phyloP scores from a whole-genome alignment of 2,888 invertebrate species.

The Idaea straminata region DNA sequence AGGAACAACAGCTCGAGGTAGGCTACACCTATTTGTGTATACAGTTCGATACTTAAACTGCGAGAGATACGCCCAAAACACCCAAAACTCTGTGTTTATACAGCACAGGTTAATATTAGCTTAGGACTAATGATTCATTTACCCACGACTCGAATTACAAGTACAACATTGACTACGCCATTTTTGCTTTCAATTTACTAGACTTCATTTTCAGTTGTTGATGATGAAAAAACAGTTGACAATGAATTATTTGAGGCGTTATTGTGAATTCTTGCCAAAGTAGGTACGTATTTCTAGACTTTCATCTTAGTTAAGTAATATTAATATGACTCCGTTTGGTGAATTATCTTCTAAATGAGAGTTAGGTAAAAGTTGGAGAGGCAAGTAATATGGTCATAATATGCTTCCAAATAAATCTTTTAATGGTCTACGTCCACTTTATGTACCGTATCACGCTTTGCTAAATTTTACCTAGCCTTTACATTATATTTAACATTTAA shows the following conservation, averaged over 20 bases:
- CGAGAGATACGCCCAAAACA: slow-evolving; percentile 48
- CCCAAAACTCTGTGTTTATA: slow-evolving; percentile 56
- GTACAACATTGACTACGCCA: slow-evolving; percentile 37
- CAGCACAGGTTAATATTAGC: slow-evolving; percentile 64
- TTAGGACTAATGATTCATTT: slow-evolving; percentile 72
- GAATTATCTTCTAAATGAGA: slow-evolving; percentile 19
- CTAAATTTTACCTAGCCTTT: too few relatives aligned
- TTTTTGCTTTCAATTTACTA: slow-evolving; percentile 34
- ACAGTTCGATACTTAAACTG: slow-evolving; percentile 37
- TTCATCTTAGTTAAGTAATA: slow-evolving; percentile 19
- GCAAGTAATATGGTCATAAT: not conserved
- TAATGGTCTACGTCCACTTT: too few relatives aligned
- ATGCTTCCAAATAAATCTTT: too few relatives aligned
- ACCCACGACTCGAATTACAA: slow-evolving; percentile 48
- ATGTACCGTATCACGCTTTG: too few relatives aligned
- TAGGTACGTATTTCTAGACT: slow-evolving; percentile 12
- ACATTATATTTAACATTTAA: too few relatives aligned
- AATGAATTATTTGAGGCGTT: slow-evolving; percentile 13
- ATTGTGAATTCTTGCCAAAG: slow-evolving; percentile 17
- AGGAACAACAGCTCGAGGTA: slow-evolving; percentile 48
- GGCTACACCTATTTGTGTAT: slow-evolving; percentile 26
- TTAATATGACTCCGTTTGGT: slow-evolving; percentile 23
- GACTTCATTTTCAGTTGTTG: slow-evolving; percentile 23
- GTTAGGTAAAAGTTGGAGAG: slow-evolving; percentile 20
- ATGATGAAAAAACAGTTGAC: slow-evolving; percentile 15